Evolutionary conservation across 2,888 invertebrate genomes (phyloP).

Genomic region (Spatulosminthurus flaviceps): DNA sequence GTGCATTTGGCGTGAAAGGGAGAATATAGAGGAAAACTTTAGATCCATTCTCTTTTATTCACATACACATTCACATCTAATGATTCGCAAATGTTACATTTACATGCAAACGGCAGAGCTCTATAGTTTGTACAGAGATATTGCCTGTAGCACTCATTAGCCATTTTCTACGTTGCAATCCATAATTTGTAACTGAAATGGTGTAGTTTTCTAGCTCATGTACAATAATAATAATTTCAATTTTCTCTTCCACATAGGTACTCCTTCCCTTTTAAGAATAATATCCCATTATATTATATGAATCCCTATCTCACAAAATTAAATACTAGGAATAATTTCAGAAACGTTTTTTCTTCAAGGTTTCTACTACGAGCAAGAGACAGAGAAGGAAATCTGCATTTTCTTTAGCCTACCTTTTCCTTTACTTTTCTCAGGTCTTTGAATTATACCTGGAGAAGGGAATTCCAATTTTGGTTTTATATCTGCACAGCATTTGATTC

Average conservation of each 20-base stretch:
- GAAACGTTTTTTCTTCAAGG: no score
- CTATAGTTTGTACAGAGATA: neutral
- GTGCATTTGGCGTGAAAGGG: neutral
- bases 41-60: neutral
- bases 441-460: no score
- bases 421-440: no score
- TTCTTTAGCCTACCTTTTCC: no score
- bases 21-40: neutral
- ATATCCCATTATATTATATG: no score
- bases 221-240: neutral
- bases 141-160: neutral
- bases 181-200: neutral
- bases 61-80: slow-evolving; percentile 1
- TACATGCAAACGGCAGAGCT: neutral
- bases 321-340: no score
- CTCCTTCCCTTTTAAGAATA: neutral
- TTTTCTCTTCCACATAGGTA: neutral
- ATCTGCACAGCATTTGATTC: no score
- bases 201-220: neutral
- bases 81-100: neutral
- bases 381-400: no score
- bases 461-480: no score
- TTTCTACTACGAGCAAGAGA: no score
- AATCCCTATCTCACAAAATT: no score
- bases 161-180: neutral